phyloP scores from a whole-genome alignment of 2,113 vertebrate genomes.

The Oplegnathus fasciatus region DNA sequence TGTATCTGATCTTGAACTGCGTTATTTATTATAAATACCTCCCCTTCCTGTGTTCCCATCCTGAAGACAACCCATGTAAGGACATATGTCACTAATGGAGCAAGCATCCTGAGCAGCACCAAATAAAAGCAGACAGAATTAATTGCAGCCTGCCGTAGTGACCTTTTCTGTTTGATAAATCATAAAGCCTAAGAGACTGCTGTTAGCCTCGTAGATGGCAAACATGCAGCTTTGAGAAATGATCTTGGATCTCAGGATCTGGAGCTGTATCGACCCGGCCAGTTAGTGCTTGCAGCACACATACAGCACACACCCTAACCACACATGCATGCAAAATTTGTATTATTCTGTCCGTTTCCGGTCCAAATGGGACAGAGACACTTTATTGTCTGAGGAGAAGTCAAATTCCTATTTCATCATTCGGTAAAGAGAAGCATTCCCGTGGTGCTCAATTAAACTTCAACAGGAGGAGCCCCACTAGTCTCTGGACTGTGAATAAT shows the following conservation, averaged over 20 bases:
- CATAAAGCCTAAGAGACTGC: slow-evolving; percentile 71
- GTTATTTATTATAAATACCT: slow-evolving; percentile 37
- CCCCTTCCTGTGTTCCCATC: slow-evolving; percentile 30
- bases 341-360: slow-evolving; percentile 28
- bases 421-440: slow-evolving; percentile 58
- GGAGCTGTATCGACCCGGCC: slow-evolving; percentile 62
- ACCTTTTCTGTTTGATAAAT: slow-evolving; percentile 85
- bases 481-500: slow-evolving; percentile 50
- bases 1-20: slow-evolving; percentile 1
- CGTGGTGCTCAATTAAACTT: slow-evolving; percentile 65
- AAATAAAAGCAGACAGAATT: slow-evolving; percentile 83
- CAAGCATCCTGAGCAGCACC: slow-evolving; percentile 57
- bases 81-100: slow-evolving; percentile 75
- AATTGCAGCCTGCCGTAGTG: slow-evolving; percentile 76
- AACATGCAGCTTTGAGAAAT: slow-evolving; percentile 77
- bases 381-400: slow-evolving; percentile 51
- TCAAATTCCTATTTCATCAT: slow-evolving; percentile 70
- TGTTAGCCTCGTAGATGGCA: slow-evolving; percentile 62
- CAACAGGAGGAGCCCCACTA: slow-evolving; percentile 45
- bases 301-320: slow-evolving; percentile 14
- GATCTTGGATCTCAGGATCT: slow-evolving; percentile 66
- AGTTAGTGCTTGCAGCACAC: slow-evolving; percentile 35
- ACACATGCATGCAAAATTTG: slow-evolving; percentile 37
- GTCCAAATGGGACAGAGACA: slow-evolving; percentile 39
- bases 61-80: slow-evolving; percentile 57